Conservation (phyloP, 2,797 vertebrate species). For the Sebastes nivosus region DNA sequence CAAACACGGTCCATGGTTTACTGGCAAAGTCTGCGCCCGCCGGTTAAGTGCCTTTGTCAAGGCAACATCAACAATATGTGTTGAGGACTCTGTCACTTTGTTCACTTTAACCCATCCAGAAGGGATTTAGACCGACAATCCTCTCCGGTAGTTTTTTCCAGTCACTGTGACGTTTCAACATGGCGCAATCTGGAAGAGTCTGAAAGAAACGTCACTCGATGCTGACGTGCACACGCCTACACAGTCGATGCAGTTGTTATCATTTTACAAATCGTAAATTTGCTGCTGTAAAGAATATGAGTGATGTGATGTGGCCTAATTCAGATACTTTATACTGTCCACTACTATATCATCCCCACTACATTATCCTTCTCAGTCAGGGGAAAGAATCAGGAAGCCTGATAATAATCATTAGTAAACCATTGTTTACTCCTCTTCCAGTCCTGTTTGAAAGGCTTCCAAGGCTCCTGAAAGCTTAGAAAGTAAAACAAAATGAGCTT, state of each 20-base stretch:
- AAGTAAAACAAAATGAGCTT: background rate
- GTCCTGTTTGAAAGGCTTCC: background rate
- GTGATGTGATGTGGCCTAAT: constrained; percentile 3
- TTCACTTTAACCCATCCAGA: constrained; percentile 15
- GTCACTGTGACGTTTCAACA: background rate
- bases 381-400: background rate
- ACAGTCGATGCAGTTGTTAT: background rate
- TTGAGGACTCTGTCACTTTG: constrained; percentile 23
- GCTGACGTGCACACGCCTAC: background rate
- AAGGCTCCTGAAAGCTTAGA: background rate
- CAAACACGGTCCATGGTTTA: background rate
- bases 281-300: constrained; percentile 37
- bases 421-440: background rate
- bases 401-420: background rate
- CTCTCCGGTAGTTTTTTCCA: background rate
- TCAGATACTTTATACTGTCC: background rate
- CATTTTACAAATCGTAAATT: constrained; percentile 6
- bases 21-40: background rate
- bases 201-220: background rate
- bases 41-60: constrained; percentile 63
- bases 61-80: constrained; percentile 44
- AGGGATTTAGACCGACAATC: background rate
- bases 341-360: background rate
- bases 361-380: background rate
- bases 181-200: background rate